phyloP scores from a whole-genome alignment of 2,113 vertebrate species.

The Acrocephalus arundinaceus region DNA sequence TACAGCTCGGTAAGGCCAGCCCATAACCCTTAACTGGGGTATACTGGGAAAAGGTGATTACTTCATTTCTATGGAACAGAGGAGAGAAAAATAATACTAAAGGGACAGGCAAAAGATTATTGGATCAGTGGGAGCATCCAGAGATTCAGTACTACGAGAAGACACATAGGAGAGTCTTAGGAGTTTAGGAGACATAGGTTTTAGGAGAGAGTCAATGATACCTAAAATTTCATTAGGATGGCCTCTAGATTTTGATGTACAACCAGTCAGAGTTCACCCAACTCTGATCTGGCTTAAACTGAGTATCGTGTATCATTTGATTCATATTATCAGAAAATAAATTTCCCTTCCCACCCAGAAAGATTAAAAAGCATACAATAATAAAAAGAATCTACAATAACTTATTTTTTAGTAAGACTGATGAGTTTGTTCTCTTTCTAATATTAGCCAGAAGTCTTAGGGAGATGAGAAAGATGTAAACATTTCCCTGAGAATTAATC shows the following conservation, averaged over 20 bases:
- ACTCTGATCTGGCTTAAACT: not conserved
- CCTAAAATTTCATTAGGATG: not conserved
- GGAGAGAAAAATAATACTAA: not conserved
- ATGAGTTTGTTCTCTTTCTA: not conserved
- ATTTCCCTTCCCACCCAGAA: not conserved
- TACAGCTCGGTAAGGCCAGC: not conserved
- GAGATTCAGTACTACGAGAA: not conserved
- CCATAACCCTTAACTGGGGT: not conserved
- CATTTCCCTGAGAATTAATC: not conserved
- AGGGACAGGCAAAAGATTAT: not conserved
- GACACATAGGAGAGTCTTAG: no score
- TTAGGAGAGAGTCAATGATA: not conserved
- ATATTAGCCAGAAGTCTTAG: not conserved
- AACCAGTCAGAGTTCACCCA: not conserved
- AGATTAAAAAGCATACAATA: not conserved
- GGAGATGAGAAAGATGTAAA: not conserved
- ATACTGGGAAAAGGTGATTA: fast-evolving
- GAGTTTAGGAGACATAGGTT: no score
- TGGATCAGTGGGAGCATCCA: not conserved
- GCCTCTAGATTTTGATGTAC: not conserved
- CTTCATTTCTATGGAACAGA: not conserved
- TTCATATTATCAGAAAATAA: not conserved
- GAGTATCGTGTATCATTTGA: not conserved
- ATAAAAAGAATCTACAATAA: not conserved
- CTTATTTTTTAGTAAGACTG: not conserved